Evolutionary conservation across 2,113 vertebrate genomes (phyloP), one percentile per base, ranked within the genome.

Genomic region (Pelvicachromis taeniatus): DNA sequence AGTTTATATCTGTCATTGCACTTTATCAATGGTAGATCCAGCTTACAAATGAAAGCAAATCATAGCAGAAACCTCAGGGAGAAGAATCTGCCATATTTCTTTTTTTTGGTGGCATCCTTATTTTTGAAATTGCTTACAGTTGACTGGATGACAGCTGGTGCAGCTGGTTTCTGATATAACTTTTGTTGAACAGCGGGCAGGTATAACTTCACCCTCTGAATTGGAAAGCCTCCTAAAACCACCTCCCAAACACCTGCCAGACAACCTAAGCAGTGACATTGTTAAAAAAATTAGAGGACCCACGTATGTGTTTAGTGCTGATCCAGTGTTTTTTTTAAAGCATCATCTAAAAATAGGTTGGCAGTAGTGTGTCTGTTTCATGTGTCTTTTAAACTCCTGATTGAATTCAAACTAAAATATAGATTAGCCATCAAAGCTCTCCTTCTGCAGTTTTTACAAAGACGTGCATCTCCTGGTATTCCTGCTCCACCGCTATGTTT

Each of bases 71-170:
- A 59, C 78, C 59, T 53, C n/a, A 2, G 55, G 35, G 45, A 90
- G 75, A 87, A 82, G 58, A 90, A 84, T 65, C 5, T 10, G 29
- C 59, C 77, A 26, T 52, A 77, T 89, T 91, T 70, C 48, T 75
- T 50, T 52, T 16, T 52, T 84, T 55, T 38, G n/a, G 48, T n/a
- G 35, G 35, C 54, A 53, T 63, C 13, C 14, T 88, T 83, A 54
- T 63, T 85, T 77, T 82, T 75, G 13, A 91, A 88, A 85, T 75
- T 55, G 85, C 83, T 86, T 83, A 50, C 83, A 90, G 75, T 81
- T 55, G 85, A 83, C 48, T 78, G 77, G 33, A 38, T 65, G 85
- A 84, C 82, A 87, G 78, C 77, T 13, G 7, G 65, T 70, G 75
- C 80, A 85, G 52, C 54, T 59, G 35, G n/a, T 54, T 84, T 80